These are phyloP conservation scores for Trachythela sp. DNA, from an alignment of 64 coral and sea anemone species.

Conservation along the genomic window DNA sequence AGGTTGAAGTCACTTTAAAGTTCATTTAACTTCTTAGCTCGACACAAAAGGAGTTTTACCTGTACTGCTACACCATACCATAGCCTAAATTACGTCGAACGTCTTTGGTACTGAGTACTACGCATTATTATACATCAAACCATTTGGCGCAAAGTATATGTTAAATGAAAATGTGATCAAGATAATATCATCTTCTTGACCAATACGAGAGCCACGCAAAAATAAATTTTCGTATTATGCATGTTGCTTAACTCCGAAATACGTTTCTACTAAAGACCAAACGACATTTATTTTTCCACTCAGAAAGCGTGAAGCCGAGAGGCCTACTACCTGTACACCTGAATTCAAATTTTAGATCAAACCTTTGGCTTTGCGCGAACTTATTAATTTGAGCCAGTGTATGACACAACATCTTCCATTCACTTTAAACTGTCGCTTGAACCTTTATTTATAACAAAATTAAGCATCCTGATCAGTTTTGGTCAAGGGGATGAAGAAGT, in stretches of 20 bases:
- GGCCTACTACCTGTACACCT: not conserved
- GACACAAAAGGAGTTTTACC: too few relatives aligned
- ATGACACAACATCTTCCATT: not conserved
- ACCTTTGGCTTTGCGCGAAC: not conserved
- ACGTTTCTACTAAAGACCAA: too few relatives aligned
- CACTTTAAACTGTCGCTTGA: constrained; percentile 20
- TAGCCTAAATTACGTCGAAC: too few relatives aligned
- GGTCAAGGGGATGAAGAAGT: not conserved
- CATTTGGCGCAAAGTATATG: not conserved
- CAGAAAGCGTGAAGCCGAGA: not conserved
- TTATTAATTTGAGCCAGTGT: constrained; percentile 13
- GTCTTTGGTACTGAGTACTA: not conserved
- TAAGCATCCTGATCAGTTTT: constrained; percentile 25
- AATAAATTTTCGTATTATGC: too few relatives aligned
- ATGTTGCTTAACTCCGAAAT: too few relatives aligned
- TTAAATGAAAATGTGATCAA: not conserved
- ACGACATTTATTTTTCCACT: not conserved
- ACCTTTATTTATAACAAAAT: constrained; percentile 29
- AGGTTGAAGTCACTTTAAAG: too few relatives aligned
- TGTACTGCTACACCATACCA: too few relatives aligned
- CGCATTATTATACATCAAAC: not conserved
- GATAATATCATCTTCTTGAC: not conserved
- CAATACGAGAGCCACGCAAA: too few relatives aligned
- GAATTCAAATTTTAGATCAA: not conserved
- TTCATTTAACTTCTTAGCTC: too few relatives aligned